These are phyloP conservation scores for Aphodius sticticus DNA, from an alignment of 2,888 invertebrate species.

Conservation along the genomic window DNA sequence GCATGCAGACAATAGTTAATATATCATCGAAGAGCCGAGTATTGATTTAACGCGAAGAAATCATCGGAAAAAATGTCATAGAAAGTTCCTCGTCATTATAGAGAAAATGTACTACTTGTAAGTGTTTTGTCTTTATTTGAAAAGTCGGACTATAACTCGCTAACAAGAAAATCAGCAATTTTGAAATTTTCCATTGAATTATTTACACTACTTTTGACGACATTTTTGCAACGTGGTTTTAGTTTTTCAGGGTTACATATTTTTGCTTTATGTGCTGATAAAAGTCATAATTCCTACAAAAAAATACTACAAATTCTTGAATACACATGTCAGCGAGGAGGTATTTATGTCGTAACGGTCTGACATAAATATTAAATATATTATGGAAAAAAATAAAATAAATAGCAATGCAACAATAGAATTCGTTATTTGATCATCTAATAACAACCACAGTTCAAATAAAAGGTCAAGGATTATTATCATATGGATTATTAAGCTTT, in stretches of 20 bases:
- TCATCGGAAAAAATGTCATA: neutral
- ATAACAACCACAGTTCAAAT: neutral
- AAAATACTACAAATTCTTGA: neutral
- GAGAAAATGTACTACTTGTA: neutral
- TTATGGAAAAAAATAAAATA: neutral
- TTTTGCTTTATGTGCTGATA: neutral
- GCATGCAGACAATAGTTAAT: neutral
- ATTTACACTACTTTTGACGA: neutral
- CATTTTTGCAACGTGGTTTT: neutral
- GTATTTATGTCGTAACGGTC: neutral
- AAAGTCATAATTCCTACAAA: neutral
- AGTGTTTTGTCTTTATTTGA: neutral
- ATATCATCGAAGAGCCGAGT: neutral
- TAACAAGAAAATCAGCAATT: neutral
- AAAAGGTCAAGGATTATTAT: neutral
- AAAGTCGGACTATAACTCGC: neutral
- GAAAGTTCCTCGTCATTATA: neutral
- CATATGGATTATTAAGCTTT: no score
- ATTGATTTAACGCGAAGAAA: neutral
- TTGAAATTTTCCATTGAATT: neutral
- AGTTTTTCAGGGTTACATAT: neutral
- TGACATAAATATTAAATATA: neutral
- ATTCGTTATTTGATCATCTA: neutral
- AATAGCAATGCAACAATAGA: neutral
- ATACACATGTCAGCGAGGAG: neutral